Evolutionary conservation across 53 echinoderm and acorn worm genomes (phyloP).

Genomic region (Mesocentrotus franciscanus): DNA sequence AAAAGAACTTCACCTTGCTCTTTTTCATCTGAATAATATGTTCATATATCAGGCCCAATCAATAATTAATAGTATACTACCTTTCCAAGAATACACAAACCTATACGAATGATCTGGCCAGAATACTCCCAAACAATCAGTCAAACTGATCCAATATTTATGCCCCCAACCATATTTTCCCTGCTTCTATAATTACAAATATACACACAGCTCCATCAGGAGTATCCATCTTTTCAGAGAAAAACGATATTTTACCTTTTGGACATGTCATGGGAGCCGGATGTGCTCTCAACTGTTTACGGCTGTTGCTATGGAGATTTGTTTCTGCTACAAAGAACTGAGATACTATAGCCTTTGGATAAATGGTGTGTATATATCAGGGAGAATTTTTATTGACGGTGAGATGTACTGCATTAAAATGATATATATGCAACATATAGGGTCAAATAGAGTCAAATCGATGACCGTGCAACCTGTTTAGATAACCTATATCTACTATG

Average conservation of each 20-base stretch:
- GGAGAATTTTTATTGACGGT: not conserved
- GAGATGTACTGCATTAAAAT: no score
- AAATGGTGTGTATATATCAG: not conserved
- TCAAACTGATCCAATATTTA: not conserved
- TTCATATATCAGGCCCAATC: not conserved
- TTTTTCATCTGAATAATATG: no score
- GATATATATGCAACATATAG: no score
- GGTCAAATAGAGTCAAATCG: no score
- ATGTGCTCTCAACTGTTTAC: not conserved
- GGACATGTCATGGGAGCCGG: not conserved
- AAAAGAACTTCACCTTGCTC: not conserved
- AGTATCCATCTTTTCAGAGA: not conserved
- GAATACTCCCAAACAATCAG: not conserved
- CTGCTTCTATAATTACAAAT: conserved; percentile 24
- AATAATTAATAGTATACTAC: not conserved
- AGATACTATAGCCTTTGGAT: not conserved
- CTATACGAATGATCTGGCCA: not conserved
- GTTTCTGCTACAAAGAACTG: not conserved
- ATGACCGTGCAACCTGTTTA: no score
- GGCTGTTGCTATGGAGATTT: conserved; percentile 16
- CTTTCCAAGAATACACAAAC: not conserved
- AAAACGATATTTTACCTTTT: not conserved
- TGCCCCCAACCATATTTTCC: not conserved
- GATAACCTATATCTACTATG: no score
- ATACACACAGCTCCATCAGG: not conserved